These are phyloP conservation scores for Chrysodeixis includens DNA, from an alignment of 2,888 invertebrate genomes.

Conservation along the genomic window DNA sequence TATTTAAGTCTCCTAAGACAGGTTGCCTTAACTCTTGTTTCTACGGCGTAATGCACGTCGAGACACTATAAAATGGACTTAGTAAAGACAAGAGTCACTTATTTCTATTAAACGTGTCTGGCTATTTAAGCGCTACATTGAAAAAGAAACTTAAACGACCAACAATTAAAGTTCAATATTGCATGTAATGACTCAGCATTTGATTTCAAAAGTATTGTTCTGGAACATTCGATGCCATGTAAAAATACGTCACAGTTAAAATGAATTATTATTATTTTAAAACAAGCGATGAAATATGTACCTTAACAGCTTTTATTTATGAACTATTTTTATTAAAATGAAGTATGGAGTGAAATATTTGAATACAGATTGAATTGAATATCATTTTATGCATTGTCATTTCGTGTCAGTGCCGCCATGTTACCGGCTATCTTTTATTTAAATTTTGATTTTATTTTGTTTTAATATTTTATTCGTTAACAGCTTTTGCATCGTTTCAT, in stretches of 20 bases:
- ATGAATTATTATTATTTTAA: background rate
- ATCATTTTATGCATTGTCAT: conserved; percentile 22
- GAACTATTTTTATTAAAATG: background rate
- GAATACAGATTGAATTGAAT: conserved; percentile 32
- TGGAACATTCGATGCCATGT: background rate
- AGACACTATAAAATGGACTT: too few species aligned
- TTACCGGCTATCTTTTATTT: conserved; percentile 14
- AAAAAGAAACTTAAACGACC: too few species aligned
- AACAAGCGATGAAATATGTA: background rate
- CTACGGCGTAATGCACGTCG: too few species aligned
- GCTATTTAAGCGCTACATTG: too few species aligned
- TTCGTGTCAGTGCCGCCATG: conserved; percentile 16
- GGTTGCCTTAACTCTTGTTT: too few species aligned
- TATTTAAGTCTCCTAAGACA: too few species aligned
- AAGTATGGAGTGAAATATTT: conserved; percentile 9
- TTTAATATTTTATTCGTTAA: background rate
- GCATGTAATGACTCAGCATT: background rate
- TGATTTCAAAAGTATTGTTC: background rate
- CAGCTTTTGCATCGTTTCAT: background rate
- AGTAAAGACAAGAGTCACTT: too few species aligned
- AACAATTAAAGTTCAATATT: too few species aligned
- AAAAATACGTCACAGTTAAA: background rate
- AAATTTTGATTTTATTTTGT: conserved; percentile 18
- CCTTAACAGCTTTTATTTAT: background rate
- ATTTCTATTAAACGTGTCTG: too few species aligned